Evolutionary conservation across 2,113 vertebrate species (phyloP).

Genomic region (Salvelinus namaycush): DNA sequence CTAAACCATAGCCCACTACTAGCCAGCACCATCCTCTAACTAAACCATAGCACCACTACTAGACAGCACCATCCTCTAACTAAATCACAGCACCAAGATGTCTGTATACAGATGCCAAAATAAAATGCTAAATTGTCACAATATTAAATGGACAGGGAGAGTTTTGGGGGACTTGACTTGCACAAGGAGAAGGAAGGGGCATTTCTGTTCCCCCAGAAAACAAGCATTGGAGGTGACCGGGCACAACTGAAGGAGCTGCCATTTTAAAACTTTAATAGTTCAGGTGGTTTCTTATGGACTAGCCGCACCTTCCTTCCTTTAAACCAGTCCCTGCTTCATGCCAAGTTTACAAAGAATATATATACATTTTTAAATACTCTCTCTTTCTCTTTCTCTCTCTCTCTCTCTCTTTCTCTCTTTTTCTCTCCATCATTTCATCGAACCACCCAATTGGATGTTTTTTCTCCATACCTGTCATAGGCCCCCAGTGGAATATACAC

Average conservation of each 20-base stretch:
- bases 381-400: background rate
- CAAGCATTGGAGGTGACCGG: slow-evolving; percentile 5
- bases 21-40: no score
- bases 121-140: background rate
- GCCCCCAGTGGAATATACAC: background rate
- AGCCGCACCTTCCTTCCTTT: slow-evolving; percentile 15
- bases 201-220: background rate
- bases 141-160: background rate
- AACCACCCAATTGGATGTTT: background rate
- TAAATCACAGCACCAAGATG: no score
- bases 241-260: slow-evolving; percentile 13
- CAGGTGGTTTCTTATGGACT: slow-evolving; percentile 42
- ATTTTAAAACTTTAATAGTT: slow-evolving; percentile 18
- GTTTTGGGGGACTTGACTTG: background rate
- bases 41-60: no score
- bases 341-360: no score
- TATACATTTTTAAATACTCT: no score
- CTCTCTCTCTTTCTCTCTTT: background rate
- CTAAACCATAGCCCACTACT: no score
- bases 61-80: no score
- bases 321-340: slow-evolving; percentile 7
- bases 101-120: background rate
- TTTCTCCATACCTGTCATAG: background rate
- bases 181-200: no score
- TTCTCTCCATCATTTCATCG: background rate